These are phyloP conservation scores for Malthinus seriepunctatus DNA, from an alignment of 2,888 invertebrate species.

Conservation along the genomic window DNA sequence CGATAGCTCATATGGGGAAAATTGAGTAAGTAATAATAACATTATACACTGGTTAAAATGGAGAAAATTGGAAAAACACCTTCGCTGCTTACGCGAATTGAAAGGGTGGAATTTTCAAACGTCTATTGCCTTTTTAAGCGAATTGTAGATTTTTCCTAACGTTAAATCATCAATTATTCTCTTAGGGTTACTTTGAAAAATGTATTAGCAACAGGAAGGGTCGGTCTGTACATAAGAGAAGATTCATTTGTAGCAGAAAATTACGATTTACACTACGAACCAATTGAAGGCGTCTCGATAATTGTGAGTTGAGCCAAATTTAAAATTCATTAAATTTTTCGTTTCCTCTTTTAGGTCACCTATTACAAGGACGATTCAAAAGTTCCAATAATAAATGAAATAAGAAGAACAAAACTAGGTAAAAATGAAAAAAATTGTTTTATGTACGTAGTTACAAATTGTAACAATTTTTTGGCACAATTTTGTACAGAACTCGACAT, in stretches of 20 bases:
- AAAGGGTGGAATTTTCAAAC: no score
- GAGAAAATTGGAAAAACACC: no score
- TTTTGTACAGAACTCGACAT: no score
- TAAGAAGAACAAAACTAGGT: constrained; percentile 42
- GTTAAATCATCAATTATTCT: background rate
- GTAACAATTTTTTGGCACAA: no score
- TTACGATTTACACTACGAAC: constrained; percentile 59
- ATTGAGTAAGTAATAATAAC: constrained; percentile 43
- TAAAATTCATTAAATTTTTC: background rate
- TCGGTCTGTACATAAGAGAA: constrained; percentile 61
- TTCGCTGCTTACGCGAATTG: no score
- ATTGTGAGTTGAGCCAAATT: constrained; percentile 53
- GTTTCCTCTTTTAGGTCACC: constrained; percentile 40
- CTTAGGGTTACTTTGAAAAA: constrained; percentile 60
- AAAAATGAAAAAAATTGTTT: constrained; percentile 23
- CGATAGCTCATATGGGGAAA: constrained; percentile 47
- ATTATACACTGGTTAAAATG: no score
- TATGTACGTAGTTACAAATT: background rate
- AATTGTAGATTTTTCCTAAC: no score
- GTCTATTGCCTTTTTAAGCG: no score
- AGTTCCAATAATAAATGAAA: constrained; percentile 42
- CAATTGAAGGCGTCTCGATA: constrained; percentile 58
- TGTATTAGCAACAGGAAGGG: constrained; percentile 59
- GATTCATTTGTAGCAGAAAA: constrained; percentile 62
- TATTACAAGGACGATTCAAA: constrained; percentile 40